Conservation (phyloP, 1,140 invertebrate species). For the Polypedilum pembai region DNA sequence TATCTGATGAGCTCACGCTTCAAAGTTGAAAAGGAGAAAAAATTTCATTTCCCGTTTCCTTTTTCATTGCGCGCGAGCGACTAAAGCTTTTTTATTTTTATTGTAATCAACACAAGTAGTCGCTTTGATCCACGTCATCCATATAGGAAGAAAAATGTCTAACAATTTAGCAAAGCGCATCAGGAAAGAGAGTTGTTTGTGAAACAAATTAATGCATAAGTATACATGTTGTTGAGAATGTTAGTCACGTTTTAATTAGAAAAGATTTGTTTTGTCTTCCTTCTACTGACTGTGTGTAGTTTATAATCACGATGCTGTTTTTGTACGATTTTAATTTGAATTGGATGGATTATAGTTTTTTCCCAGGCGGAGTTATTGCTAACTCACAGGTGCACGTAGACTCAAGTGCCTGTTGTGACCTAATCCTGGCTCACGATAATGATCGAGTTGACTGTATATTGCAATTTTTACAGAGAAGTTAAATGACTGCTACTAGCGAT, state of each 20-base stretch:
- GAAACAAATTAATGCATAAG: conserved; percentile 14
- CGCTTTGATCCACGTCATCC: neutral
- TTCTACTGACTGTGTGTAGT: neutral
- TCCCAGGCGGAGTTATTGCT: no score
- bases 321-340: no score
- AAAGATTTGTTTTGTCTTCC: conserved; percentile 23
- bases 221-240: neutral
- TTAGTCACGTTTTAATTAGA: conserved; percentile 28
- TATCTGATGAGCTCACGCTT: neutral
- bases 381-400: no score
- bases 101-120: neutral
- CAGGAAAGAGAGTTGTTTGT: neutral
- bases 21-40: neutral
- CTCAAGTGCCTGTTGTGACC: no score
- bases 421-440: no score
- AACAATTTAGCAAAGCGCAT: neutral
- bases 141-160: no score
- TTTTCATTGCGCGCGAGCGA: neutral
- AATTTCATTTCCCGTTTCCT: conserved; percentile 25
- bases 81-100: conserved; percentile 18
- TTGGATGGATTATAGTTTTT: no score
- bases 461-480: no score
- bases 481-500: no score
- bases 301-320: conserved; percentile 17
- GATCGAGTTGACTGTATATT: no score